A percentile compares a stretch with the other conserved stretches of the same genome.
Evolutionary conservation across 2,888 invertebrate genomes (phyloP).

Genomic region (Scaptomyza polygonia): DNA sequence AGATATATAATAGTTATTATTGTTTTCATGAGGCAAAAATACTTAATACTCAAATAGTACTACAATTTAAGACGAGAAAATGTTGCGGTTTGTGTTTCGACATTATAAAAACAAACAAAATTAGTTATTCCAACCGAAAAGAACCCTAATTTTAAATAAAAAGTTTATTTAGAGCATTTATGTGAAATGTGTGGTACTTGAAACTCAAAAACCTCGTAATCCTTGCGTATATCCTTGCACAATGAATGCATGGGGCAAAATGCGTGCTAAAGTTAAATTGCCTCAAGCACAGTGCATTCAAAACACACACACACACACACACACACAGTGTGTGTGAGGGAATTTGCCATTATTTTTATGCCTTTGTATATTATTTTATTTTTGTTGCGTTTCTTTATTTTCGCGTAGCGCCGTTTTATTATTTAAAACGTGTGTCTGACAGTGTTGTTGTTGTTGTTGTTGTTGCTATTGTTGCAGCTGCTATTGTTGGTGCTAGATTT

Average conservation of each 20-base stretch:
- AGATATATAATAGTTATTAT: no score
- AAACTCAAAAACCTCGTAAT: not conserved
- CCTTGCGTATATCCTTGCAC: not conserved
- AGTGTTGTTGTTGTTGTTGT: constrained; percentile 38
- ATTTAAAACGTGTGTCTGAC: constrained; percentile 63
- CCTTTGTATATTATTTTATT: constrained; percentile 40
- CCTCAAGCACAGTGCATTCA: constrained; percentile 11
- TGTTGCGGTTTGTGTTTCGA: no score
- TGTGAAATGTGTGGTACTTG: not conserved
- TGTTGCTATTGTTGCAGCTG: constrained; percentile 41
- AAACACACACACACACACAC: constrained; percentile 11
- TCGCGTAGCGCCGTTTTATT: constrained; percentile 42
- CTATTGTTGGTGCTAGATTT: constrained; percentile 48
- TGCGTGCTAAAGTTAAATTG: constrained; percentile 16
- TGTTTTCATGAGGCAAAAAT: no score
- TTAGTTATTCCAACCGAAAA: not conserved
- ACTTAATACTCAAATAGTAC: no score
- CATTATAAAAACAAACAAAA: no score
- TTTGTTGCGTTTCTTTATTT: constrained; percentile 18
- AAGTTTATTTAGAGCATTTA: not conserved
- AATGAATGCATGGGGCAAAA: not conserved
- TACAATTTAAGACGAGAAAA: no score
- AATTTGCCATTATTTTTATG: constrained; percentile 56
- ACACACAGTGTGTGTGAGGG: constrained; percentile 2
- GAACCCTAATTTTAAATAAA: not conserved